Evolutionary conservation across 2,888 invertebrate species (phyloP), one percentile per base, ranked within the genome.

Genomic region (Sisyra terminalis): DNA sequence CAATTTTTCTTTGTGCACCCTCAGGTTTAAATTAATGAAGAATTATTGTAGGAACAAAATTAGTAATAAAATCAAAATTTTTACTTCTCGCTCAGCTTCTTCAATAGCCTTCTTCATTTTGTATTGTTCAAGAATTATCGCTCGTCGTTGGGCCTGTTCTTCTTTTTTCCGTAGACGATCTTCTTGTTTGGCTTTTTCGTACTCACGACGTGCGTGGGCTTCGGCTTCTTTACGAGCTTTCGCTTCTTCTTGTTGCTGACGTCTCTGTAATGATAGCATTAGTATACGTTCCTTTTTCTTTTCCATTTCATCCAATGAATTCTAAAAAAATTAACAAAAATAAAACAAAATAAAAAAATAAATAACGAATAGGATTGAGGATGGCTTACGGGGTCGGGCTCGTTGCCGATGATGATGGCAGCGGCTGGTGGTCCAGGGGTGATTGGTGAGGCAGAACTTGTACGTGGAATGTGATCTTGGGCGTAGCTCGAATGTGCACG

Each of bases 31-130:
- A n/a, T n/a, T n/a, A n/a, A n/a, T n/a, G n/a, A n/a, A n/a, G n/a
- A n/a, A n/a, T n/a, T n/a, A n/a, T n/a, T n/a, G n/a, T n/a, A n/a
- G n/a, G n/a, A n/a, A n/a, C n/a, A n/a, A n/a, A n/a, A n/a, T n/a
- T n/a, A n/a, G n/a, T n/a, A n/a, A n/a, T n/a, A n/a, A n/a, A n/a
- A n/a, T n/a, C n/a, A 3, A 31, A 11, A 31, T 3, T 4, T 3
- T 48, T 52, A 83, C 84, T 71, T 87, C 87, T 57, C 85, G 65
- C 60, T 88, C 87, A 16, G 89, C 88, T 65, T 90, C 89, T 59
- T 92, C 90, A 47, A 87, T 78, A 43, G 87, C 86, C 64, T 94
- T 94, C 60, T 93, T 89, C 51, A 90, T 69, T 64, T 90, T 85
- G 66, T 94, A 88, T 61, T 90, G 87, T 57, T 90, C 89, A 52